phyloP scores from a whole-genome alignment of 2,888 invertebrate species.

The Deilephila porcellus region DNA sequence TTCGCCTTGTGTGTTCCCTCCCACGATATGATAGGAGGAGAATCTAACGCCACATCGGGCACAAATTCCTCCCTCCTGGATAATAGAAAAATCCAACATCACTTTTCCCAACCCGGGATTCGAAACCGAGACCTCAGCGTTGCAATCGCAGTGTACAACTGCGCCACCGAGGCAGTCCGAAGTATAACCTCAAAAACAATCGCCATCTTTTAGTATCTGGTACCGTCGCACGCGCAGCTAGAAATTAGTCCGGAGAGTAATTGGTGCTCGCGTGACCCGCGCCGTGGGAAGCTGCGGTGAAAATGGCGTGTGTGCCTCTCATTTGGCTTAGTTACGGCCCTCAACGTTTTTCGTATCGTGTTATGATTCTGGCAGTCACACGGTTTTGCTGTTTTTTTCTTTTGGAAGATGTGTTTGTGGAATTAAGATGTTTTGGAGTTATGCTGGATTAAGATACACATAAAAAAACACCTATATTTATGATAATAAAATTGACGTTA shows the following conservation, averaged over 20 bases:
- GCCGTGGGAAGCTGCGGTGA: conserved; percentile 76
- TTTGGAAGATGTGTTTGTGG: neutral
- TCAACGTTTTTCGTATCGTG: conserved; percentile 46
- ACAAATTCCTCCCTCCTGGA: no score
- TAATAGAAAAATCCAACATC: no score
- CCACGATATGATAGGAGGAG: no score
- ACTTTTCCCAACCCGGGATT: no score
- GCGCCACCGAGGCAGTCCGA: no score
- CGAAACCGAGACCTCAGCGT: no score
- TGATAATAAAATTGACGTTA: no score
- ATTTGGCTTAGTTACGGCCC: conserved; percentile 70
- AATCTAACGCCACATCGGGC: no score
- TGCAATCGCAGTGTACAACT: no score
- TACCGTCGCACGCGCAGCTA: conserved; percentile 59
- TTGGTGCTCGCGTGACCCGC: conserved; percentile 73
- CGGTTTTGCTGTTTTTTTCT: conserved; percentile 5
- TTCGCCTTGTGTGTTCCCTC: no score
- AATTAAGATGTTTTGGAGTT: neutral
- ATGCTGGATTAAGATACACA: neutral
- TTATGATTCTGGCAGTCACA: conserved; percentile 23
- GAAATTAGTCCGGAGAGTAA: conserved; percentile 68
- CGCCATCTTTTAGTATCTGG: conserved; percentile 19
- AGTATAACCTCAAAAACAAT: neutral
- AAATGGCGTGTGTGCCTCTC: conserved; percentile 66
- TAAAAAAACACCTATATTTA: no score